A percentile compares a stretch with the other conserved stretches of the same genome.
phyloP scores from a whole-genome alignment of 2,113 vertebrate genomes.

The Cathartes aura region DNA sequence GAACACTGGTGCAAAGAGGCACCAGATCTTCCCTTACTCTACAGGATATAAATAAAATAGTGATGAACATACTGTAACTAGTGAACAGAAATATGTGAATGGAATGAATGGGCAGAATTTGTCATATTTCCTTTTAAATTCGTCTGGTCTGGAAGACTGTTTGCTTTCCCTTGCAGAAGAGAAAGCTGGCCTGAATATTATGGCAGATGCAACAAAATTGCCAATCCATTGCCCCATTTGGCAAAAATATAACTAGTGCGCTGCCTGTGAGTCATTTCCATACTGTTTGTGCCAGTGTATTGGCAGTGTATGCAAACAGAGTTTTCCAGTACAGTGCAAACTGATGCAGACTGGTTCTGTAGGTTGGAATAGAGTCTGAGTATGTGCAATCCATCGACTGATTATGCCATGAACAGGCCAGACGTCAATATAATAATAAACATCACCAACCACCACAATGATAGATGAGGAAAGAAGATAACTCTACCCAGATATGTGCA shows the following conservation, averaged over 20 bases:
- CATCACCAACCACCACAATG: background rate
- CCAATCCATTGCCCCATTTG: background rate
- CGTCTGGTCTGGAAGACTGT: background rate
- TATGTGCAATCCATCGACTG: background rate
- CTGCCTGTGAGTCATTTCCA: background rate
- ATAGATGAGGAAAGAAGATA: background rate
- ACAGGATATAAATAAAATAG: background rate
- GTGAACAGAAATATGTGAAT: background rate
- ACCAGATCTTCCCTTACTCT: background rate
- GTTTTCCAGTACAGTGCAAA: background rate
- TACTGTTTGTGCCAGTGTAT: background rate
- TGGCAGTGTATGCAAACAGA: background rate
- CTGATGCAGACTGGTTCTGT: background rate
- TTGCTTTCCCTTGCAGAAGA: background rate
- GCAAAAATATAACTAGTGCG: background rate
- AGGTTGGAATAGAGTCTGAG: background rate
- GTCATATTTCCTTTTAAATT: background rate
- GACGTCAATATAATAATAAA: background rate
- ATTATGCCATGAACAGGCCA: background rate
- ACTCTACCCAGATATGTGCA: background rate
- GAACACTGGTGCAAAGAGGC: background rate
- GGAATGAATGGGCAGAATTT: background rate
- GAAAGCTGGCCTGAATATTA: slow-evolving; percentile 2
- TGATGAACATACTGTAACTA: background rate
- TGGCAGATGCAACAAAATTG: background rate